Conservation (phyloP, 2,113 vertebrate species). For the Equus przewalskii region DNA sequence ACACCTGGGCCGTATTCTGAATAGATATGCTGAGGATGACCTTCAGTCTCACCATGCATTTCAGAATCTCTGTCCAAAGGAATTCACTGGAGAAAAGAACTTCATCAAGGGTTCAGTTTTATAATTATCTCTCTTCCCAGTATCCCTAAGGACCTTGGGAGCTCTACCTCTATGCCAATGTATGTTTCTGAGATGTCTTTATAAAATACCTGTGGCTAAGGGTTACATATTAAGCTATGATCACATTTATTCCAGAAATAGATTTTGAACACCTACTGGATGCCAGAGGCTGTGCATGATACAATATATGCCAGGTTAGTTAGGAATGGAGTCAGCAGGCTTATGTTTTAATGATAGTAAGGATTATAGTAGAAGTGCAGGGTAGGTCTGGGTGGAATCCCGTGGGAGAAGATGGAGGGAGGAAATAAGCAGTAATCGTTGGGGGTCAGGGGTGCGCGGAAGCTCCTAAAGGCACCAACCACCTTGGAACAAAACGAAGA, state of each 20-base stretch:
- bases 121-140: slow-evolving; percentile 47
- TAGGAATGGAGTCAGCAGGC: not conserved
- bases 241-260: slow-evolving; percentile 1
- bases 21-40: slow-evolving; percentile 63
- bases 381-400: not conserved
- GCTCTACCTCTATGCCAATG: not conserved
- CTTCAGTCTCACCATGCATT: slow-evolving; percentile 65
- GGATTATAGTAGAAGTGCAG: not conserved
- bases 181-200: slow-evolving; percentile 24
- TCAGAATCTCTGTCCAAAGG: slow-evolving; percentile 68
- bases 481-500: not conserved
- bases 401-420: not conserved
- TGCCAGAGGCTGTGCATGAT: not conserved
- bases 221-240: not conserved
- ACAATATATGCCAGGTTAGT: not conserved
- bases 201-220: not conserved
- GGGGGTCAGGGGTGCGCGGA: not conserved
- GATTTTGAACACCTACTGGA: not conserved
- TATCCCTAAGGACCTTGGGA: slow-evolving; percentile 25
- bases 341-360: not conserved
- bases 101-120: slow-evolving; percentile 60
- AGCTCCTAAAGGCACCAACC: not conserved
- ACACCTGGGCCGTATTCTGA: slow-evolving; percentile 61
- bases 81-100: slow-evolving; percentile 58
- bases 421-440: not conserved